phyloP scores from a whole-genome alignment of 2,797 vertebrate species.

The Sorex maritimensis region DNA sequence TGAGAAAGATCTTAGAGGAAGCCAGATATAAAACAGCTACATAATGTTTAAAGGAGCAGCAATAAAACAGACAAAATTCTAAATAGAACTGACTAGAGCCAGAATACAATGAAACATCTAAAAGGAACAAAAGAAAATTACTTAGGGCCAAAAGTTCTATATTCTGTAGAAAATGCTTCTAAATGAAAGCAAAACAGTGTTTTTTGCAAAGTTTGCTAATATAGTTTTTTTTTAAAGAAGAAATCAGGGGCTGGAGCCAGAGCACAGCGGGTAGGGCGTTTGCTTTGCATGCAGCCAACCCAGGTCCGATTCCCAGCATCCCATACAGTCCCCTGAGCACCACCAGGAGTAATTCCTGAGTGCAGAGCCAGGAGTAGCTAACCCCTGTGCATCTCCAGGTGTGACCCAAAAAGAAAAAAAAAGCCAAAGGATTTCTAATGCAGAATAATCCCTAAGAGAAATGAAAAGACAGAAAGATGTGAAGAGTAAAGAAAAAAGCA shows the following conservation, averaged over 20 bases:
- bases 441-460: slow-evolving; percentile 23
- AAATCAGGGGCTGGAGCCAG: too few relatives aligned
- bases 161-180: background rate
- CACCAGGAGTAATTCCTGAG: too few relatives aligned
- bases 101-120: slow-evolving; percentile 40
- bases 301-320: too few relatives aligned
- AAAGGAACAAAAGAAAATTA: slow-evolving; percentile 52
- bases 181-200: background rate
- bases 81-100: slow-evolving; percentile 63
- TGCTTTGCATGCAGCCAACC: too few relatives aligned
- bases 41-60: slow-evolving; percentile 42
- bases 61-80: slow-evolving; percentile 50
- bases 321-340: too few relatives aligned
- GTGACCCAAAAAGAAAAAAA: too few relatives aligned
- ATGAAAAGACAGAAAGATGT: background rate
- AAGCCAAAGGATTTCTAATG: background rate
- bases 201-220: slow-evolving; percentile 20
- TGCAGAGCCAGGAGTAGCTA: too few relatives aligned
- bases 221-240: background rate
- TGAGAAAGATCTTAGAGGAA: slow-evolving; percentile 45
- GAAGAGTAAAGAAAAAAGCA: background rate
- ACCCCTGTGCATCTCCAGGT: too few relatives aligned
- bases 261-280: too few relatives aligned
- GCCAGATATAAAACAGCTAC: slow-evolving; percentile 2
- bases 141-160: background rate